Evolutionary conservation across 2,888 invertebrate species (phyloP), one percentile per base, ranked within the genome.

Genomic region (Drosophila melanosoma): DNA sequence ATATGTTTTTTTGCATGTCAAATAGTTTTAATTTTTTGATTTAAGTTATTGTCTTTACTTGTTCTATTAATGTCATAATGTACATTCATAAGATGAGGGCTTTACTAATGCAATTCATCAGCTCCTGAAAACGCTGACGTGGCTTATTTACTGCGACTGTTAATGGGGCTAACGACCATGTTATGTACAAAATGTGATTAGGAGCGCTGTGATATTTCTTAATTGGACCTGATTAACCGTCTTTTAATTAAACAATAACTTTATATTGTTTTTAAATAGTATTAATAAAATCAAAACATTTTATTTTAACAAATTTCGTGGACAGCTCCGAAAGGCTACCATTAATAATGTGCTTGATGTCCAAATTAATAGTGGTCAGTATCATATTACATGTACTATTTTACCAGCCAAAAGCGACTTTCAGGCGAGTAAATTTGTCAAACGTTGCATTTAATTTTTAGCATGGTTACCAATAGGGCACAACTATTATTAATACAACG

Each of bases 91-190:
- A 33, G 2, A 33, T 42, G 11, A n/a, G 10, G 48, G n/a, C 35
- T 59, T 29, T 11, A 20, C 42, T 26, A 11, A 20, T 26, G 32
- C 26, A 49, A 33, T 10, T 10, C 61, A 62, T 75, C 36, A 29
- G 26, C 15, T 51, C 12, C 36, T 42, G 2, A 17, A 52, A 71
- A 20, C 61, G 77, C 72, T 77, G 78, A 81, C 65, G 72, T 77
- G 53, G 29, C 20, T 36, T 62, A 23, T 56, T 35, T 11, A 5
- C 38, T 5, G 42, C 3, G 15, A 36, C 32, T 40, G 11, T 23
- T 2, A 26, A 12, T 15, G 49, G 7, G 10, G n/a, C 5, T 49
- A 20, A 11, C 35, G 26, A 4, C 3, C 1, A 12, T 45, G 4
- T 12, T 20, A 35, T 15, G 15, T 26, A 53, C 17, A 10, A 40